Evolutionary conservation across 2,113 vertebrate genomes (phyloP).

Genomic region (Nothoprocta perdicaria): DNA sequence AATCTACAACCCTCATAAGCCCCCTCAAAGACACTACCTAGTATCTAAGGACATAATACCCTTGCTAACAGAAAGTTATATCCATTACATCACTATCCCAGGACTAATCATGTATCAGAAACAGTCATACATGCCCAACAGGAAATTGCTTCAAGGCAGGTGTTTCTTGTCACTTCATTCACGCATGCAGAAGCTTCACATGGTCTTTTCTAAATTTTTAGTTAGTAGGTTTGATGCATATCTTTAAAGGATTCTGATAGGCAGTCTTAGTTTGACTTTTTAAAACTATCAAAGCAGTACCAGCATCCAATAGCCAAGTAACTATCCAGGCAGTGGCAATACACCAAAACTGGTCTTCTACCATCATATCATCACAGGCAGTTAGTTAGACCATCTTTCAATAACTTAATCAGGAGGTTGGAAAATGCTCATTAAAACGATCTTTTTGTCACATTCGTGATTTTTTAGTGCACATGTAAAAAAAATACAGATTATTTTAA

Average conservation of each 20-base stretch:
- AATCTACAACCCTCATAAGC: background rate
- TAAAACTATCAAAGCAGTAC: background rate
- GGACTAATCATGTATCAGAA: background rate
- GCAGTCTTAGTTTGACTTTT: background rate
- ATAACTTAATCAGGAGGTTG: background rate
- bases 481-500: background rate
- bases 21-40: background rate
- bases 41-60: background rate
- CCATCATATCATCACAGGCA: accelerated
- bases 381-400: background rate
- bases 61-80: background rate
- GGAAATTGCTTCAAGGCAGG: background rate
- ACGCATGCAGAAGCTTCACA: background rate
- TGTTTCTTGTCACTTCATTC: background rate
- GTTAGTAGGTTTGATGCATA: background rate
- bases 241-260: background rate
- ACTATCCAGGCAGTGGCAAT: background rate
- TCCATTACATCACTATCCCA: background rate
- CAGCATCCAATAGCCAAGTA: background rate
- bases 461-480: background rate
- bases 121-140: background rate
- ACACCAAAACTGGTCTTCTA: background rate
- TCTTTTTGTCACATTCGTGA: background rate
- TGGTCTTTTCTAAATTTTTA: background rate
- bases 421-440: background rate